Evolutionary conservation across 1,140 invertebrate genomes (phyloP).

Genomic region (Solen grandis): DNA sequence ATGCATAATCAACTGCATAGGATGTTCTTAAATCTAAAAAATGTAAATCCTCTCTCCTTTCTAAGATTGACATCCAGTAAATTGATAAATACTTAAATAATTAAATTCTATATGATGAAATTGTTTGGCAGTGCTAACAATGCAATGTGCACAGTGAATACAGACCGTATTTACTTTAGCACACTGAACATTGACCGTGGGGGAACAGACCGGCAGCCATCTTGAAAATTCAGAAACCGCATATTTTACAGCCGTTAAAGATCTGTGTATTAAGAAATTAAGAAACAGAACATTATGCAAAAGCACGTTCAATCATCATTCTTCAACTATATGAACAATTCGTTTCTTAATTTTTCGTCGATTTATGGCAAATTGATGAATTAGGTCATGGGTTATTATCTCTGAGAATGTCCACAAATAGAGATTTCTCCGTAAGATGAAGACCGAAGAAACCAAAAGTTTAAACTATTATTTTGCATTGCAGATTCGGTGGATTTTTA

Average conservation of each 20-base stretch:
- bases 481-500: conserved; percentile 54
- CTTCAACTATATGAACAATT: background rate
- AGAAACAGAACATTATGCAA: background rate
- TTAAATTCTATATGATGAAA: no score
- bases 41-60: no score
- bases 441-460: background rate
- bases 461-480: conserved; percentile 47
- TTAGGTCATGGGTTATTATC: background rate
- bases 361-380: background rate
- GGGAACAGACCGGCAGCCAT: conserved; percentile 63
- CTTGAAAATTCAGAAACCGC: conserved; percentile 51
- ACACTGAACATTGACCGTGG: no score
- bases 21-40: no score
- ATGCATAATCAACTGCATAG: no score
- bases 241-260: background rate
- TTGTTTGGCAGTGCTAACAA: no score
- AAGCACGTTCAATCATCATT: background rate
- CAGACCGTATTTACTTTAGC: no score
- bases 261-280: conserved; percentile 10
- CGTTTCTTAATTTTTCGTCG: background rate
- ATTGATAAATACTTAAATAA: no score
- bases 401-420: background rate
- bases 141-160: no score
- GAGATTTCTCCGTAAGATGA: background rate
- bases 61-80: no score